Evolutionary conservation across 1,140 invertebrate genomes (phyloP).

Genomic region (Eumaeus atala): DNA sequence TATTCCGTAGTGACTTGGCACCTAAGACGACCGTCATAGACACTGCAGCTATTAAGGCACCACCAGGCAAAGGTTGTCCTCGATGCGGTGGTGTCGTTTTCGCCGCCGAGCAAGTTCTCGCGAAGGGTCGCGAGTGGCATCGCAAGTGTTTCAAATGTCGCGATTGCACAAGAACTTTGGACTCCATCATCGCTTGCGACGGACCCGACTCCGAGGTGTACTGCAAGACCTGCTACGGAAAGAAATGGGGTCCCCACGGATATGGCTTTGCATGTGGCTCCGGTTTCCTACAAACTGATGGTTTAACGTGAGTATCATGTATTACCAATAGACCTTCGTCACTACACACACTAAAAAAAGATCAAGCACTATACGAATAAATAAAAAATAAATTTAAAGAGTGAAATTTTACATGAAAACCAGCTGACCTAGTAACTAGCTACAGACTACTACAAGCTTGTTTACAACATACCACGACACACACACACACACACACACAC

Average conservation of each 20-base stretch:
- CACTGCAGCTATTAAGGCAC: conserved; percentile 85
- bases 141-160: conserved; percentile 98
- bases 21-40: conserved; percentile 85
- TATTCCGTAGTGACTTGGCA: conserved; percentile 76
- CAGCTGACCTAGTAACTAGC: too few relatives aligned
- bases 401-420: too few relatives aligned
- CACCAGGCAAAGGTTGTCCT: conserved; percentile 90
- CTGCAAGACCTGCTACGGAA: conserved; percentile 93
- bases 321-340: background rate
- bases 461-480: too few relatives aligned
- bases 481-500: too few relatives aligned
- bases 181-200: conserved; percentile 94
- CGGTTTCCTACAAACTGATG: conserved; percentile 93
- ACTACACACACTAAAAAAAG: too few relatives aligned
- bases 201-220: conserved; percentile 93
- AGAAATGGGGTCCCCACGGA: conserved; percentile 95
- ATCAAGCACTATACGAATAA: too few relatives aligned
- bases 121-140: conserved; percentile 94
- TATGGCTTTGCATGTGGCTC: conserved; percentile 96
- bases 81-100: conserved; percentile 92
- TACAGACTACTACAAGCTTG: too few relatives aligned
- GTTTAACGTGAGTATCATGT: conserved; percentile 82
- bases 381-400: too few relatives aligned
- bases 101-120: conserved; percentile 91
- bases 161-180: conserved; percentile 92